A percentile compares a stretch with the other conserved stretches of the same genome.
phyloP scores from a whole-genome alignment of 2,113 vertebrate species.

The Malurus alboscapulatus region DNA sequence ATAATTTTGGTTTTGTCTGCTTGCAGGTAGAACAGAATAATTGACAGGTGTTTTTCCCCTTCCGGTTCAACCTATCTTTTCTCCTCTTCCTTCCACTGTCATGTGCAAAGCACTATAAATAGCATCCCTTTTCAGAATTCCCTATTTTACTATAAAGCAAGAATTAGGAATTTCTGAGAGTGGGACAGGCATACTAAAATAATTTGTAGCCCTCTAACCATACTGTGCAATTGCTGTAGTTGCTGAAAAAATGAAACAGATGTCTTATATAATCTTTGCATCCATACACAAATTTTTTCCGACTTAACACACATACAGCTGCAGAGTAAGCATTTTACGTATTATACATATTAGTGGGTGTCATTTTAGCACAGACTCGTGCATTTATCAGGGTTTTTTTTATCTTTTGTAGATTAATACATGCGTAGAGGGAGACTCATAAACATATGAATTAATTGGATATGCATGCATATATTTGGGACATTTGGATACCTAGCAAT shows the following conservation, averaged over 20 bases:
- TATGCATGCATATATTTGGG: neutral
- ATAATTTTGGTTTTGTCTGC: neutral
- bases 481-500: neutral
- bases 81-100: neutral
- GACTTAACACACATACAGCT: neutral
- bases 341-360: accelerated
- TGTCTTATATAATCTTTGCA: neutral
- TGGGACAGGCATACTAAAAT: neutral
- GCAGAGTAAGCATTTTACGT: neutral
- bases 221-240: neutral
- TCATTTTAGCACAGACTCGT: neutral
- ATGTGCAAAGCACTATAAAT: neutral
- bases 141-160: accelerated
- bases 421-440: neutral
- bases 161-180: neutral
- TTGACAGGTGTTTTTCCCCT: accelerated
- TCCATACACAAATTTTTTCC: neutral
- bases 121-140: neutral
- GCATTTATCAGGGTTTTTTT: neutral
- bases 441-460: neutral
- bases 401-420: neutral
- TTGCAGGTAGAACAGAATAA: neutral
- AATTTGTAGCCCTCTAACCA: neutral
- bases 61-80: neutral
- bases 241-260: neutral